A percentile compares a stretch with the other conserved stretches of the same genome.
These are phyloP conservation scores for Eulithis testata DNA, from an alignment of 2,888 invertebrate genomes.

Conservation along the genomic window DNA sequence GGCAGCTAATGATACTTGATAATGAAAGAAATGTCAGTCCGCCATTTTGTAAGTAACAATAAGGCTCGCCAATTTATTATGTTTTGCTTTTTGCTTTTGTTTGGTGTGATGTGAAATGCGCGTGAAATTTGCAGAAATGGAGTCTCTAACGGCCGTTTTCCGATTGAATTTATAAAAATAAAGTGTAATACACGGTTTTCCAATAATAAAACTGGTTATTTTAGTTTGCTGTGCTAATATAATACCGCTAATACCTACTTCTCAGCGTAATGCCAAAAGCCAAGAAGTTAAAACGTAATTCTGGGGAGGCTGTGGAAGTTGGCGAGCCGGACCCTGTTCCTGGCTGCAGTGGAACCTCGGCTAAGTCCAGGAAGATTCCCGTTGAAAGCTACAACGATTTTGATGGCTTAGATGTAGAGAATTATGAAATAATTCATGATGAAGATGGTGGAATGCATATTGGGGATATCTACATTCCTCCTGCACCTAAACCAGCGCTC, in stretches of 20 bases:
- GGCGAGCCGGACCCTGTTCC: conserved; percentile 58
- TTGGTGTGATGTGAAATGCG: too few species aligned
- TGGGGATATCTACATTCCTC: conserved; percentile 94
- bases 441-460: conserved; percentile 90
- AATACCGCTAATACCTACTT: background rate
- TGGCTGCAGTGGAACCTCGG: conserved; percentile 24
- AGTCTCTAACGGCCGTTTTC: background rate
- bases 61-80: too few species aligned
- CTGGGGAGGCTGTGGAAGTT: conserved; percentile 73
- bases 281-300: conserved; percentile 56
- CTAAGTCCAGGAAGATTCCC: conserved; percentile 8
- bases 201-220: too few species aligned
- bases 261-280: conserved; percentile 57
- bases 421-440: conserved; percentile 78
- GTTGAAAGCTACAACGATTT: background rate
- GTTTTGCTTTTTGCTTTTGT: too few species aligned
- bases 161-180: too few species aligned
- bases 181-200: too few species aligned
- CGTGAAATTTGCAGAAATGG: background rate
- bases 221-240: too few species aligned
- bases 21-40: too few species aligned
- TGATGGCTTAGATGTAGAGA: conserved; percentile 41
- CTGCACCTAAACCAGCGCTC: conserved; percentile 88
- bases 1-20: too few species aligned
- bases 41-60: too few species aligned